Conservation (phyloP, 2,113 vertebrate genomes). For the Notarius lentiginosus region DNA sequence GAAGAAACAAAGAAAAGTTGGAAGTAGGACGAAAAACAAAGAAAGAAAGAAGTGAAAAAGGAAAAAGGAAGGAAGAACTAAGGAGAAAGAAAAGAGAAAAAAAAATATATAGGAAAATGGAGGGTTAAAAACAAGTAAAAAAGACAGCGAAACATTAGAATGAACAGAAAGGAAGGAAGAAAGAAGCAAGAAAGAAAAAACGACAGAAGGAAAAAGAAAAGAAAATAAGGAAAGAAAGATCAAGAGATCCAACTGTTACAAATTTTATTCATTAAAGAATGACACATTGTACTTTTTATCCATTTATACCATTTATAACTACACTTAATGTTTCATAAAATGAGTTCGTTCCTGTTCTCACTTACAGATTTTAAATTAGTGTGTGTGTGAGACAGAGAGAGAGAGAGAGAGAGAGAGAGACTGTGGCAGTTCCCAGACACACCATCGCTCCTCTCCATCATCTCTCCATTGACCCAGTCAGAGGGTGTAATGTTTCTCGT, state of each 20-base stretch:
- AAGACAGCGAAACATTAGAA: not conserved
- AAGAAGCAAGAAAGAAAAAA: not conserved
- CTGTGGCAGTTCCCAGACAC: constrained; percentile 1
- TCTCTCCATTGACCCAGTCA: constrained; percentile 8
- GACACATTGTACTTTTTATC: not conserved
- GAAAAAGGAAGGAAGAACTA: not conserved
- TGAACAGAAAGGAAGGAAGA: not conserved
- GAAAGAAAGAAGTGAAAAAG: not conserved
- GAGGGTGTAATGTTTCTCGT: constrained; percentile 11
- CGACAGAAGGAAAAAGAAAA: not conserved
- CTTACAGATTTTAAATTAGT: not conserved
- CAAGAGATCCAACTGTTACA: not conserved
- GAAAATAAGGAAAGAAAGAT: not conserved
- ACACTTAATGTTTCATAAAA: not conserved
- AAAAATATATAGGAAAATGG: not conserved
- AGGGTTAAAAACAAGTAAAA: not conserved
- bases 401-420: too few species aligned
- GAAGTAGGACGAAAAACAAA: not conserved
- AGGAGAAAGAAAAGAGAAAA: not conserved
- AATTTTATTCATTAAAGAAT: not conserved
- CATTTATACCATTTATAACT: not conserved
- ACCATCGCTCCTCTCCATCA: constrained; percentile 2
- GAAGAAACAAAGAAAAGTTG: not conserved
- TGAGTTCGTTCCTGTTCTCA: not conserved
- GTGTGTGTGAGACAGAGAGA: not conserved